phyloP scores from a whole-genome alignment of 53 echinoderm and acorn worm genomes.

The Apostichopus leukothele region DNA sequence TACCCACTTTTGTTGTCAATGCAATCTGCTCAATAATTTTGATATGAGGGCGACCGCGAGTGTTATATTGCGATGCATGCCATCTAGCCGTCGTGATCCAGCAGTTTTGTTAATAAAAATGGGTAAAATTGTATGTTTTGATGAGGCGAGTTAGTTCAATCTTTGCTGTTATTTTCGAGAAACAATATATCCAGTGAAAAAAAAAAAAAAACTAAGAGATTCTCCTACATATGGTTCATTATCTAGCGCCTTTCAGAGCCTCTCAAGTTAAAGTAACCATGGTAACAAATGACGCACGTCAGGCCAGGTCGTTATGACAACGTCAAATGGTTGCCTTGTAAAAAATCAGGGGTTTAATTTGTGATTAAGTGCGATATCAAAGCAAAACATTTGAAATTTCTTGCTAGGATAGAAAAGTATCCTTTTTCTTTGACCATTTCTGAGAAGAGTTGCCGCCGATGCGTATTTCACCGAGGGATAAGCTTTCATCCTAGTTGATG shows the following conservation, averaged over 20 bases:
- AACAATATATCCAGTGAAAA: not conserved
- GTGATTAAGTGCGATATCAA: slow-evolving; percentile 4
- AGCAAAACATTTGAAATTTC: slow-evolving; percentile 10
- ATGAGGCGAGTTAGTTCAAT: not conserved
- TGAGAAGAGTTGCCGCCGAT: not conserved
- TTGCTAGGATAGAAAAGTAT: not conserved
- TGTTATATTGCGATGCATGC: not conserved
- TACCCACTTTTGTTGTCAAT: not conserved
- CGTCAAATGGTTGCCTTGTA: slow-evolving; percentile 31
- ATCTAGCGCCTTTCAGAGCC: slow-evolving; percentile 31
- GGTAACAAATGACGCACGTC: slow-evolving; percentile 43
- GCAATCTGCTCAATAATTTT: not conserved
- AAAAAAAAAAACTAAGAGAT: not conserved
- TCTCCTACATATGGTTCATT: slow-evolving; percentile 21
- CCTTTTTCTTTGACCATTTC: not conserved
- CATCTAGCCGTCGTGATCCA: not conserved
- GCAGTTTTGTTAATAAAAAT: not conserved
- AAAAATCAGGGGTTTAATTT: slow-evolving; percentile 15
- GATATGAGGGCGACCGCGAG: not conserved
- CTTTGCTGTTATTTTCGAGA: not conserved
- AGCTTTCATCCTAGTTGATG: too few relatives aligned
- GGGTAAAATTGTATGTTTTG: not conserved
- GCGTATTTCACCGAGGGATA: too few relatives aligned
- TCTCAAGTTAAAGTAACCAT: slow-evolving; percentile 40
- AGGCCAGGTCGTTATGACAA: slow-evolving; percentile 6